Base-by-base conservation (phyloP, 1,140 invertebrate genomes). In the Drosophila subobscura region DNA sequence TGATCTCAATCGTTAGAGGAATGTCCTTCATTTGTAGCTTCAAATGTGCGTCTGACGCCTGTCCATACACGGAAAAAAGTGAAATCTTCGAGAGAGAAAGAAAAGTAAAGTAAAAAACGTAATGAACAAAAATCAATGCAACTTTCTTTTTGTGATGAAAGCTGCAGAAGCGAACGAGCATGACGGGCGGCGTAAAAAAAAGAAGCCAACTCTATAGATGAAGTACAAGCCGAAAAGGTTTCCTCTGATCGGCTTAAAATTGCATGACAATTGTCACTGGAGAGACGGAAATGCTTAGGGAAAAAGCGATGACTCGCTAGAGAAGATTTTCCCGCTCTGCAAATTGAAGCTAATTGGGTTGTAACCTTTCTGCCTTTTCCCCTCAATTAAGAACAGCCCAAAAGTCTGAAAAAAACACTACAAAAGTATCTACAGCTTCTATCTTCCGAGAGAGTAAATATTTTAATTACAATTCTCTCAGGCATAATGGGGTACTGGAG, bases 271-370 rank as follows among this genome's bases (percentile, higher is more conserved):
- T 53, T 40, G 10, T 40, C 33, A 37, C 2, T 41, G 40, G 4
- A 72, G 22, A 10, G 27, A 44, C 68, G 71, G 71, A 73, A 73
- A 52, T 40, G 70, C 25, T 46, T 25, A 4, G 41, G 5, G 20
- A 29, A 52, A 23, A 53, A 45, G 57, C 55, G 68, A 59, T 72
- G 54, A 52, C 41, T 55, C 22, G 52, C 22, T 20, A 37, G 10
- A 44, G n/a, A 27, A 45, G 29, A 49, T 23, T 16, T 46, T 40
- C 27, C 25, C 58, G 20, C n/a, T 8, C 27, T 49, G 44, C 54
- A 65, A 88, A 86, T 86, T 86, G 74, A 88, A 88, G 81, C 74
- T 75, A 86, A 86, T 86, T 88, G 81, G 77, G 83, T 88, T 88
- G 53, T 71, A 86, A 72, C 77, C 66, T 74, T 77, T 68, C 68